These are phyloP conservation scores for Tillus elongatus DNA, from an alignment of 2,888 invertebrate genomes.

Conservation along the genomic window DNA sequence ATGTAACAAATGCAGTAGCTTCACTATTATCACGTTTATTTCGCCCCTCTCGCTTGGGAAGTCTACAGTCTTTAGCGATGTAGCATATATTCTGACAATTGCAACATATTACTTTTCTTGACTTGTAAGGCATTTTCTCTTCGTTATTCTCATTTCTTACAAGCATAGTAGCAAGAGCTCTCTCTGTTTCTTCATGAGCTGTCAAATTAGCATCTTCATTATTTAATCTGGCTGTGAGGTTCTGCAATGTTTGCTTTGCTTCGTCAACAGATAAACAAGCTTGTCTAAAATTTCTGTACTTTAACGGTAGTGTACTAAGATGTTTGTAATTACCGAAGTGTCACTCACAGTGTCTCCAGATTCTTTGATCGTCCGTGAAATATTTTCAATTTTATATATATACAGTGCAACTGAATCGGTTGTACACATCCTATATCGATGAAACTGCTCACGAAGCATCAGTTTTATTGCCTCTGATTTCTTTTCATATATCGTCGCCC, in stretches of 20 bases:
- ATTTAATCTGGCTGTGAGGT: slow-evolving; percentile 19
- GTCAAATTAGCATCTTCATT: slow-evolving; percentile 21
- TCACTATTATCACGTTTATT: no score
- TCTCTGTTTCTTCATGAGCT: slow-evolving; percentile 14
- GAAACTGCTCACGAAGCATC: no score
- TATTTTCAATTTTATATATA: slow-evolving; percentile 25
- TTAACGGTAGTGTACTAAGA: slow-evolving; percentile 14
- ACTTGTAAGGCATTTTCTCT: neutral
- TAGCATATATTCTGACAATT: slow-evolving; percentile 8
- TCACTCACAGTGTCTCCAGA: no score
- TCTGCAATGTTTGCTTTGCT: slow-evolving; percentile 20
- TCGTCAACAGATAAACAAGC: slow-evolving; percentile 22
- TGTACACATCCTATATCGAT: slow-evolving; percentile 7
- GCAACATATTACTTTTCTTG: slow-evolving; percentile 1
- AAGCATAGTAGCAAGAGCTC: no score
- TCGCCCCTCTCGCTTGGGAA: no score
- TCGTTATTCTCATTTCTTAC: no score
- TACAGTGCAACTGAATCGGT: slow-evolving; percentile 25
- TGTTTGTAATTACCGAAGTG: no score
- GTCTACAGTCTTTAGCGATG: slow-evolving; percentile 2
- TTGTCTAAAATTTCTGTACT: slow-evolving; percentile 20
- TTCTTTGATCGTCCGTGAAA: slow-evolving; percentile 22
- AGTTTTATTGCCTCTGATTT: no score
- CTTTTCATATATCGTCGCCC: no score
- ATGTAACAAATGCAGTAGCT: no score